phyloP scores from a whole-genome alignment of 2,113 vertebrate genomes.

The Festucalex cinctus region DNA sequence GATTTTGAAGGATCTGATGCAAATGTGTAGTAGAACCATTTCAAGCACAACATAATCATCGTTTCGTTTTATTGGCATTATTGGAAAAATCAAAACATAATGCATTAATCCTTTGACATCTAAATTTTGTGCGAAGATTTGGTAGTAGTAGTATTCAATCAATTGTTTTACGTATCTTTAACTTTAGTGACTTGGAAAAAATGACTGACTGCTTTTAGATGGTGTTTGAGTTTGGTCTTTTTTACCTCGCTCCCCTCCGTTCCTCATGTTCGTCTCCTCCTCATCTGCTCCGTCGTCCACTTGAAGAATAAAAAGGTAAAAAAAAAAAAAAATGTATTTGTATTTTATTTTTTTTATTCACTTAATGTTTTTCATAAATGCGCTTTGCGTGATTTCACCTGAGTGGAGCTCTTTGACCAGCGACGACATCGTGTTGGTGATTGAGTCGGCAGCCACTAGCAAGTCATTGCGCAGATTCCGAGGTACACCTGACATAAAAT shows the following conservation, averaged over 20 bases:
- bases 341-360: neutral
- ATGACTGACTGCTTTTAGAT: too few species aligned
- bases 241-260: slow-evolving; percentile 86
- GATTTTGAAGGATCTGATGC: too few species aligned
- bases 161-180: too few species aligned
- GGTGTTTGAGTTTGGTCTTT: neutral
- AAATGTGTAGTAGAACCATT: too few species aligned
- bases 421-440: slow-evolving; percentile 95
- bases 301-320: slow-evolving; percentile 47
- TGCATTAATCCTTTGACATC: too few species aligned
- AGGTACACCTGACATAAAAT: slow-evolving; percentile 75
- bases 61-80: too few species aligned
- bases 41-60: too few species aligned
- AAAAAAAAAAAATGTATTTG: neutral
- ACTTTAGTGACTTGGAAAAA: too few species aligned
- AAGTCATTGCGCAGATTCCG: slow-evolving; percentile 92
- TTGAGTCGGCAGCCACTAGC: slow-evolving; percentile 92
- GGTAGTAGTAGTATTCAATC: too few species aligned
- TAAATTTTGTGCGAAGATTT: too few species aligned
- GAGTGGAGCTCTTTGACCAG: slow-evolving; percentile 96
- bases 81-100: too few species aligned
- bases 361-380: neutral
- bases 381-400: slow-evolving; percentile 65
- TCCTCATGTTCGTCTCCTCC: slow-evolving; percentile 83
- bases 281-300: slow-evolving; percentile 84